Evolutionary conservation across 2,113 vertebrate genomes (phyloP), one percentile per base, ranked within the genome.

Genomic region (Pristiophorus japonicus): DNA sequence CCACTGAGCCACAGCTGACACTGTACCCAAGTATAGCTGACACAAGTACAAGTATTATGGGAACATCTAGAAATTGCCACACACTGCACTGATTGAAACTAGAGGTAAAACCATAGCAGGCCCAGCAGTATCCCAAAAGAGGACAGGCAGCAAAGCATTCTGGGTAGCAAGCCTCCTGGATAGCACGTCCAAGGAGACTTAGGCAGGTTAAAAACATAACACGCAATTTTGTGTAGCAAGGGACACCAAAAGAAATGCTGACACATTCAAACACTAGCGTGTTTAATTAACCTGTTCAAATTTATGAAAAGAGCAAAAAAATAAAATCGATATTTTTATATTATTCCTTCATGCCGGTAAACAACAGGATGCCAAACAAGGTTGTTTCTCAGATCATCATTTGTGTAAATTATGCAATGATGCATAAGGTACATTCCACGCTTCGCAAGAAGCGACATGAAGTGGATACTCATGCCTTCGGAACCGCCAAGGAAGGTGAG

Each of bases 341-440:
- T 96, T 96, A 97, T 96, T 97, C 96, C 97, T 97, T 97, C 96
- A 97, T 97, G 97, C 97, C 97, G 96, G 96, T 96, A 96, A 96
- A 96, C 96, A 97, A 97, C 97, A 97, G 97, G n/a, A n/a, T n/a
- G n/a, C n/a, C n/a, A n/a, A n/a, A n/a, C n/a, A n/a, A n/a, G n/a
- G 98, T 98, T 97, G 97, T 98, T 98, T 97, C 97, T 97, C 97
- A 97, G 96, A 98, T 45, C 70, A 98, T 98, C 98, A 98, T 97
- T 97, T 97, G 98, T 97, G 97, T 98, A 97, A 97, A 98, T 97
- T 97, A 97, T 96, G 97, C 97, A 97, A 95, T 97, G 97, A 98
- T 97, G n/a, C 96, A 97, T 96, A 98, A 97, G 96, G 97, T 42
- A 94, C 97, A 97, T 97, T 97, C 97, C 96, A 97, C 96, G 97